A percentile compares a stretch with the other conserved stretches of the same genome.
These are phyloP conservation scores for Palythoa caribaeorum DNA, from an alignment of 92 coral and sea anemone genomes.

Conservation along the genomic window DNA sequence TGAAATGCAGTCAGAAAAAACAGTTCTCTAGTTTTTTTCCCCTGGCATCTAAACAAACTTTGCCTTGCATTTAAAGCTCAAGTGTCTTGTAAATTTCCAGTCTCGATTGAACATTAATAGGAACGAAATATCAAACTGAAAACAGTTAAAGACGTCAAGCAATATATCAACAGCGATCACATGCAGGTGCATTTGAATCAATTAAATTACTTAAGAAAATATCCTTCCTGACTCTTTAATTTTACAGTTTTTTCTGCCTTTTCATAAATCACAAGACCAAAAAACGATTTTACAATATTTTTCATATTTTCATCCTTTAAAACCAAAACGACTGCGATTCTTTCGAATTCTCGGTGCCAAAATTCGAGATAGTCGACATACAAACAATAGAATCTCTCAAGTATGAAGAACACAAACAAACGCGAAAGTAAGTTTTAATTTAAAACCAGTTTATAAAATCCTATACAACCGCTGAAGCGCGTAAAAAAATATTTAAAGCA, in stretches of 20 bases:
- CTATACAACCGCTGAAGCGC: not conserved
- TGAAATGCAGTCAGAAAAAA: too few species aligned
- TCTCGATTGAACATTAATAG: not conserved
- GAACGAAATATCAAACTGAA: not conserved
- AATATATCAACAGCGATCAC: not conserved
- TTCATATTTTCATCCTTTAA: not conserved
- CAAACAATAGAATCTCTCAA: not conserved
- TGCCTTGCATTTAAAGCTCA: too few species aligned
- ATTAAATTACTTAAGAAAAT: not conserved
- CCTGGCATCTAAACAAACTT: too few species aligned
- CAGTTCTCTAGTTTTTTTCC: too few species aligned
- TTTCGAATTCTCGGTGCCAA: not conserved
- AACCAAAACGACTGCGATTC: not conserved
- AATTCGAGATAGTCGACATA: not conserved
- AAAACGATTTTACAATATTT: too few species aligned
- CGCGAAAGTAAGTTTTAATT: not conserved
- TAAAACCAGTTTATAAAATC: not conserved
- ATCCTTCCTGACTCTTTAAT: not conserved
- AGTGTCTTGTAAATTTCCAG: too few species aligned
- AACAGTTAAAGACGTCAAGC: not conserved
- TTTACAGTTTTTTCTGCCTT: not conserved
- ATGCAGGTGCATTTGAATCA: not conserved
- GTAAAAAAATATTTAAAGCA: not conserved
- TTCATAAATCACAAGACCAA: too few species aligned
- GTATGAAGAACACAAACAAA: slow-evolving; percentile 6